Evolutionary conservation across 2,113 vertebrate genomes (phyloP).

Genomic region (Megaleporinus macrocephalus): DNA sequence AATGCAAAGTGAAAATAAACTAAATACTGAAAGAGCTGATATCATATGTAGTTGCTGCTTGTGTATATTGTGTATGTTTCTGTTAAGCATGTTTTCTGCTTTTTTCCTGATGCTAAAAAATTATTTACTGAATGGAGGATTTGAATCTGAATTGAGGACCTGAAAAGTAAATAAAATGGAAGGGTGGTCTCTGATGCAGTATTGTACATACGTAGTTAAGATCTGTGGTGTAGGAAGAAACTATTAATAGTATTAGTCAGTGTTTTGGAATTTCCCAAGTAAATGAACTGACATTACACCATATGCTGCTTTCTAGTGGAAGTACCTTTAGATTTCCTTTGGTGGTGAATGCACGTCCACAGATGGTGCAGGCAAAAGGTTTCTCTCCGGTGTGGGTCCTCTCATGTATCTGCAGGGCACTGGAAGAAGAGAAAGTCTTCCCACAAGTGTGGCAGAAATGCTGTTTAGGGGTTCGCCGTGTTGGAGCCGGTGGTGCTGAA

Average conservation of each 20-base stretch:
- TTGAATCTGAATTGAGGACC: no score
- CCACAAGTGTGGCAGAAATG: slow-evolving; percentile 97
- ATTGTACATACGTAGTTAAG: no score
- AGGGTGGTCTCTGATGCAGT: no score
- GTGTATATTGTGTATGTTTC: no score
- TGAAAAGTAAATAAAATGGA: no score
- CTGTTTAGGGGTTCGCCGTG: slow-evolving; percentile 92
- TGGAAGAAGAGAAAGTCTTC: slow-evolving; percentile 97
- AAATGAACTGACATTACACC: neutral
- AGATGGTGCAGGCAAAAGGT: slow-evolving; percentile 97
- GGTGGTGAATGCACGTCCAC: slow-evolving; percentile 98
- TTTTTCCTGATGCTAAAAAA: no score
- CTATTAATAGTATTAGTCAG: neutral
- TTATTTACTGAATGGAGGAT: no score
- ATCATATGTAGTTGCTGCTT: no score
- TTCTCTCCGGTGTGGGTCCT: slow-evolving; percentile 98
- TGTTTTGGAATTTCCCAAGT: neutral
- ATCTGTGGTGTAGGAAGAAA: no score
- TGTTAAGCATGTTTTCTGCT: no score
- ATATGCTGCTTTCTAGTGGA: neutral
- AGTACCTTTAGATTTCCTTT: slow-evolving; percentile 99
- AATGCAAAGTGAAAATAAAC: no score
- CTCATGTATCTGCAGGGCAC: slow-evolving; percentile 98
- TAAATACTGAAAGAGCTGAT: no score
- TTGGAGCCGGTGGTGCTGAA: slow-evolving; percentile 78